Evolutionary conservation across 1,140 invertebrate species (phyloP), one percentile per base, ranked within the genome.

Genomic region (Orchesella cincta): DNA sequence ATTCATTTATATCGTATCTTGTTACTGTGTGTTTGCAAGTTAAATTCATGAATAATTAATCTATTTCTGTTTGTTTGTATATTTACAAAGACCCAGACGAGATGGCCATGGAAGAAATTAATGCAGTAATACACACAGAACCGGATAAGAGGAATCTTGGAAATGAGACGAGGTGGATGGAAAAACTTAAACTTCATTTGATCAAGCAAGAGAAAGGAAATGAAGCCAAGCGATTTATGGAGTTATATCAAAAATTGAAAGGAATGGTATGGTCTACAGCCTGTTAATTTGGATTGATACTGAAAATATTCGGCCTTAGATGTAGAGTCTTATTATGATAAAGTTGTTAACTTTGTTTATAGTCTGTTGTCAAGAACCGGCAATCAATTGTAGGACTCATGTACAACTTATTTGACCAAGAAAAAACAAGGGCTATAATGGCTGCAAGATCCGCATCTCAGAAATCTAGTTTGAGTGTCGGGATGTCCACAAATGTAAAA

Each of bases 361-460:
- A 77, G 64, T 35, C 71, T 62, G 54, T 78, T 31, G 52, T 78
- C 3, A 81, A 80, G 52, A 76, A 81, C 67, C 75, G 77, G 8
- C 76, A 73, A 35, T 52, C 75, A 28, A 71, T 81, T 14, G 46
- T 81, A 2, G 77, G 70, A 35, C 70, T 81, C 16, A 76, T 81
- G 74, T 80, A 80, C 52, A 54, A 74, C 1, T 39, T 81, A n/a
- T 79, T 79, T 31, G 78, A 79, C 35, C 76, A 76, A 35, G 67
- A 76, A 52, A 23, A 26, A 12, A 78, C 76, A 39, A 62, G 70
- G 12, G 64, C 62, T 26, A 70, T 54, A 62, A 34, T 74, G 23
- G 12, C 34, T 8, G 8, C 67, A 71, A 33, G 67, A 71, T 12
- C 18, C 67, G 67, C 67, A 71, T 8, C 3, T 71, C 67, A 64